Percentiles rank a stretch among this genome's conserved stretches.
Conservation (phyloP, 1,140 invertebrate genomes). For the Brachystomella parvula region DNA sequence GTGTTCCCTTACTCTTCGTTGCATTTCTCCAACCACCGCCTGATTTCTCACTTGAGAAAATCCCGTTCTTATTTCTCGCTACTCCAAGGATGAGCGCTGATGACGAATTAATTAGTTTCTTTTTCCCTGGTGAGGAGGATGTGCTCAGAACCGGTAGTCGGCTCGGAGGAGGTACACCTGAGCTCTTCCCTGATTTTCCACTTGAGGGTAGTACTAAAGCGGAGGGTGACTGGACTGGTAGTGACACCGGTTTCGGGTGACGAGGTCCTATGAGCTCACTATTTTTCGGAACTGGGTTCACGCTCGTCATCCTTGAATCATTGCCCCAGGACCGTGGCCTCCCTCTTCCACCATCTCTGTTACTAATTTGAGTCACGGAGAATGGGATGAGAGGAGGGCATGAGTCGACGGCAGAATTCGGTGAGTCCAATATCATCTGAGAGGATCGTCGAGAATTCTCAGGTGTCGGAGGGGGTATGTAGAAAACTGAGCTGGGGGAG, state of each 20-base stretch:
- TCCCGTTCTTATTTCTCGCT: too few relatives aligned
- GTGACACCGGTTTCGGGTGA: too few relatives aligned
- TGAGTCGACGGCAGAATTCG: neutral
- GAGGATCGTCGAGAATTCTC: neutral
- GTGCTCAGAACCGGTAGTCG: neutral
- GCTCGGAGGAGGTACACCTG: neutral
- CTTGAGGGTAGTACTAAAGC: neutral
- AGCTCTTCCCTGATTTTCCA: neutral
- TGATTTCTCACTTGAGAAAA: neutral
- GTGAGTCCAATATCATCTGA: neutral
- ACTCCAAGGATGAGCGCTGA: conserved; percentile 17
- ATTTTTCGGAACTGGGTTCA: too few relatives aligned
- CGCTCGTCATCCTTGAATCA: too few relatives aligned
- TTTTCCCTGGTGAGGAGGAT: conserved; percentile 7
- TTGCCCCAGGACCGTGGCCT: neutral
- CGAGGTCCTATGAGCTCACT: too few relatives aligned
- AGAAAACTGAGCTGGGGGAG: too few relatives aligned
- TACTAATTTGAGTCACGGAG: neutral
- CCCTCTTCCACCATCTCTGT: neutral
- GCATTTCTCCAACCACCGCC: too few relatives aligned
- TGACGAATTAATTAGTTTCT: neutral
- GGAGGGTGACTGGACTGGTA: too few relatives aligned
- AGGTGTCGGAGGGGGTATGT: neutral
- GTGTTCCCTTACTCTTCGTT: too few relatives aligned
- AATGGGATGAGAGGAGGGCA: neutral